Evolutionary conservation across 2,113 vertebrate genomes (phyloP), one percentile per base, ranked within the genome.

Genomic region (Smithornis capensis): DNA sequence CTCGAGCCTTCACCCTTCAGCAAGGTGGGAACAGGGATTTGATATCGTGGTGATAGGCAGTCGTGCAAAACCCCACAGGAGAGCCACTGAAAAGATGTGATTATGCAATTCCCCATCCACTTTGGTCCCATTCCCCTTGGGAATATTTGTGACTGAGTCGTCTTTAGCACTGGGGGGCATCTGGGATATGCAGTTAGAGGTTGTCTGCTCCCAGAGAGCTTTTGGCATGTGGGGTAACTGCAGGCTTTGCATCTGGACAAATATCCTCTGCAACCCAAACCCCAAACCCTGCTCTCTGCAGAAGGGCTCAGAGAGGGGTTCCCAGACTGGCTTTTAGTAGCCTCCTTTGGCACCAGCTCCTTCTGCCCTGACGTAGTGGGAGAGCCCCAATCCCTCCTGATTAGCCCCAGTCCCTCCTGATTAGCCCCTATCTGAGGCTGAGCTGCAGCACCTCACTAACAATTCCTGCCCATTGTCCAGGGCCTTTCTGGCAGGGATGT

Each of bases 51-150:
- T 25, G 52, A 31, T 0, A 15, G 53, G 42, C 9, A 53, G 31
- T 5, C 19, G 4, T 42, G 70, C 18, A 7, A 35, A 63, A 35
- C 21, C 25, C 28, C 73, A 27, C 11, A 14, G 44, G 38, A 59
- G 22, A 84, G 18, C 5, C 44, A 6, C 44, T 19, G 75, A 18
- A 64, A 65, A 59, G 53, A 2, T 25, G 25, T 7, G 40, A 0
- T 11, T 13, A 27, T 17, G 33, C 31, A 24, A 1, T 33, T 73
- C 27, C 29, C 13, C 12, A 6, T 28, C 12, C 0, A 0, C 27
- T 37, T 27, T 25, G 16, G 59, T 42, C 27, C 29, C 1, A 0
- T 9, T 40, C 14, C 5, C 27, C 62, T 35, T n/a, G 38, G 45
- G 24, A 44, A 22, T 16, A 29, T 2, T 15, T 10, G 15, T 65